Evolutionary conservation across 2,113 vertebrate genomes (phyloP), one percentile per base, ranked within the genome.

Genomic region (Microcebus griseorufus): DNA sequence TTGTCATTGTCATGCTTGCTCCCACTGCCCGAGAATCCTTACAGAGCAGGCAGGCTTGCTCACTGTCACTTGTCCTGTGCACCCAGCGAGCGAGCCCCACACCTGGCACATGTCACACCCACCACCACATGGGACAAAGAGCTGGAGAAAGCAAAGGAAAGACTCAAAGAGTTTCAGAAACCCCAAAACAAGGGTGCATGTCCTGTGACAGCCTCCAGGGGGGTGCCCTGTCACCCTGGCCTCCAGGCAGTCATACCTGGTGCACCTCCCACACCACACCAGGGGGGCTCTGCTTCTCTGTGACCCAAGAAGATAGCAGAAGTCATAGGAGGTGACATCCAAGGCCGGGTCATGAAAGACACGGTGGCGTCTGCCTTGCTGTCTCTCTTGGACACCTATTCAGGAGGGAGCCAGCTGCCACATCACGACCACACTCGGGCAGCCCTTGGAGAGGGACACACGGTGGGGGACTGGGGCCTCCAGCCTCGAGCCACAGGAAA

Each of bases 201-300:
- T 9, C 79, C 58, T 5, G 23, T 9, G 48, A 80, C 3, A 17
- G 37, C 32, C 79, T 23, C 45, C 4, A 7, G 25, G 20, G 39
- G 0, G 45, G 25, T 13, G 13, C 51, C 45, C n/a, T 1, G 6
- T 6, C 42, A 22, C 1, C 42, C 27, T 32, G 34, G 0, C 27
- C 81, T 75, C 32, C n/a, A n/a, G 17, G 34, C 9, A 1, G 22
- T 25, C 37, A 29, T 0, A 14, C 16, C 80, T 39, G 9, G 53
- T 0, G 9, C 2, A 48, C 85, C 22, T 60, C 42, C 20, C 3
- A 12, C 23, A 34, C 27, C 2, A 7, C 25, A 23, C 7, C 4
- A 11, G 42, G 67, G 67, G 8, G 10, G 73, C 0, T 32, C 51
- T 6, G 53, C 53, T 45, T 23, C 17, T 58, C n/a, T 34, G 34